Conservation (phyloP, 2,113 vertebrate species). For the Tringa solitaria region DNA sequence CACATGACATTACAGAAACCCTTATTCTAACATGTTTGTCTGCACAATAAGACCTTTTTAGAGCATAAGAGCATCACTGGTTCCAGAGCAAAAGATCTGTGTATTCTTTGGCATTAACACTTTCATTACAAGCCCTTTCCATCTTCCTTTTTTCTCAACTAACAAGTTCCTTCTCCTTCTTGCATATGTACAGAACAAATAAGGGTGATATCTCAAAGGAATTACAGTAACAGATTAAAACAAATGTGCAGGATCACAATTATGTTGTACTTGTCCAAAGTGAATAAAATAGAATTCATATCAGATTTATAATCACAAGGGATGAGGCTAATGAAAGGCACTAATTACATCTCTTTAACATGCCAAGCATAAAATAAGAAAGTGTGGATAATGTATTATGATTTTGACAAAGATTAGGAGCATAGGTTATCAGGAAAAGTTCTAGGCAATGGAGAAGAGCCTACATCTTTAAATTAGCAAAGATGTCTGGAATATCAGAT, state of each 20-base stretch:
- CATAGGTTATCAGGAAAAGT: not conserved
- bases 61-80: not conserved
- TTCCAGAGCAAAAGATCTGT: not conserved
- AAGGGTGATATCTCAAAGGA: not conserved
- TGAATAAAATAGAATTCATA: slow-evolving; percentile 25
- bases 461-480: not conserved
- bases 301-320: not conserved
- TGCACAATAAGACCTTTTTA: not conserved
- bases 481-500: not conserved
- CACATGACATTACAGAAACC: rapidly evolving
- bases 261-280: not conserved
- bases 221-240: not conserved
- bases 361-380: not conserved
- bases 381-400: not conserved
- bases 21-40: not conserved
- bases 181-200: not conserved
- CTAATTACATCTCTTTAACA: not conserved
- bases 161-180: not conserved
- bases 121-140: not conserved
- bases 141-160: not conserved
- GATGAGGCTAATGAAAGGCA: slow-evolving; percentile 23
- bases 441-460: not conserved
- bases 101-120: not conserved
- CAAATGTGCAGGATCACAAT: not conserved
- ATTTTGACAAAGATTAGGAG: not conserved